These are phyloP conservation scores for Sebastes hopkinsi DNA, from an alignment of 2,797 vertebrate genomes.

Conservation along the genomic window DNA sequence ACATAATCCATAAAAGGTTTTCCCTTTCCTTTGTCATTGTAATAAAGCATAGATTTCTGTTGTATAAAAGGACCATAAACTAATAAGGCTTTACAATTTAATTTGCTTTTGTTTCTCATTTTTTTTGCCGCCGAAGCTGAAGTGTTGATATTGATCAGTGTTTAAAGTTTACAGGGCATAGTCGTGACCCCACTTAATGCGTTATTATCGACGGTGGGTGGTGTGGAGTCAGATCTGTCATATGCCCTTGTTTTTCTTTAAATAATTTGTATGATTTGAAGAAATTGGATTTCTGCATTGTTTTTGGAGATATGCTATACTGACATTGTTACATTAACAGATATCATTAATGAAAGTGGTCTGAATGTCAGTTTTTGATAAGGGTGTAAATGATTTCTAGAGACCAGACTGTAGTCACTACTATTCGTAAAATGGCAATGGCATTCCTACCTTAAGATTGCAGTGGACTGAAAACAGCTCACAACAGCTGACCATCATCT, in stretches of 20 bases:
- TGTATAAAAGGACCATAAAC: slow-evolving; percentile 59
- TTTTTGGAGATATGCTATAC: neutral
- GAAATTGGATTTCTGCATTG: neutral
- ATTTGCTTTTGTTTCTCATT: slow-evolving; percentile 23
- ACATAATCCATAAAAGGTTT: slow-evolving; percentile 62
- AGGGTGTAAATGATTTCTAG: slow-evolving; percentile 4
- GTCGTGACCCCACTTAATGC: slow-evolving; percentile 9
- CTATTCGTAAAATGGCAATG: slow-evolving; percentile 25
- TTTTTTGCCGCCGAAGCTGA: slow-evolving; percentile 21
- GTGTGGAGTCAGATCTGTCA: neutral
- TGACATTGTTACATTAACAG: neutral
- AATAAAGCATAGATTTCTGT: slow-evolving; percentile 41
- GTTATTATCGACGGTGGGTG: slow-evolving; percentile 12
- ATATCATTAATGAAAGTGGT: neutral
- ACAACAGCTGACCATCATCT: slow-evolving; percentile 16
- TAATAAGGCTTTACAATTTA: slow-evolving; percentile 40
- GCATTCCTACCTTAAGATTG: slow-evolving; percentile 13
- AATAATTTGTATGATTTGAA: slow-evolving; percentile 10
- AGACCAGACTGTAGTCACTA: slow-evolving; percentile 24
- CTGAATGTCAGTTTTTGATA: neutral
- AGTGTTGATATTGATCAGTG: slow-evolving; percentile 58
- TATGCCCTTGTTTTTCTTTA: neutral
- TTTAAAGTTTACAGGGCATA: slow-evolving; percentile 54
- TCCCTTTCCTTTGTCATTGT: slow-evolving; percentile 37
- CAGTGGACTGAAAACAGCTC: slow-evolving; percentile 14